A percentile compares a stretch with the other conserved stretches of the same genome.
Evolutionary conservation across 2,113 vertebrate genomes (phyloP).

Genomic region (Actenoides hombroni): DNA sequence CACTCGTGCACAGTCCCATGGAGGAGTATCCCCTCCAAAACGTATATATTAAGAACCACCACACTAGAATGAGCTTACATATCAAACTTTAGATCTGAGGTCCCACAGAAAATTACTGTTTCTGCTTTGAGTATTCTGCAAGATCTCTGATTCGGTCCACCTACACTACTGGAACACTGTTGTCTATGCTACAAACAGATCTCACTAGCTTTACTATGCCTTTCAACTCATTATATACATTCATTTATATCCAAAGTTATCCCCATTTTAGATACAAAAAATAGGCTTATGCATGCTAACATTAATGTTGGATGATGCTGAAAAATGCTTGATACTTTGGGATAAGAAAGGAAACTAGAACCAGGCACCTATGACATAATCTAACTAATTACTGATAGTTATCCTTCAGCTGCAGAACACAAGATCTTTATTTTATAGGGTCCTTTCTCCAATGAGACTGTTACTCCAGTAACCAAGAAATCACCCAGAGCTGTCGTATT

Average conservation of each 20-base stretch:
- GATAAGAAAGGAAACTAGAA: neutral
- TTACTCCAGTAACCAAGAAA: conserved; percentile 27
- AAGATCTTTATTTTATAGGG: neutral
- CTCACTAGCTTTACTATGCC: neutral
- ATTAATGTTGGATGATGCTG: neutral
- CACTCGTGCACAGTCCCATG: accelerated
- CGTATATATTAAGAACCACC: neutral
- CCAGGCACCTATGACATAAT: neutral
- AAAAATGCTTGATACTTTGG: neutral
- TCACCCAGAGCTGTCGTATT: neutral
- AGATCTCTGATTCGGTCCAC: neutral
- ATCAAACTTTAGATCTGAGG: neutral
- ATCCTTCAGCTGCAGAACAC: neutral
- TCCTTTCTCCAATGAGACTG: neutral
- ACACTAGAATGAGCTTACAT: neutral
- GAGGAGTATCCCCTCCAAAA: neutral
- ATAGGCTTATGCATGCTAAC: neutral
- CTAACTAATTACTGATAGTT: neutral
- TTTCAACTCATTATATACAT: neutral
- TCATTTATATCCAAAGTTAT: neutral
- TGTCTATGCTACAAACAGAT: neutral
- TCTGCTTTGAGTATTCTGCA: neutral
- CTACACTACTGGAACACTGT: neutral
- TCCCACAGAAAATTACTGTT: neutral
- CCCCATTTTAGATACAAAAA: neutral